A percentile compares a stretch with the other conserved stretches of the same genome.
Evolutionary conservation across 2,113 vertebrate species (phyloP).

Genomic region (Vulpes ferrilata): DNA sequence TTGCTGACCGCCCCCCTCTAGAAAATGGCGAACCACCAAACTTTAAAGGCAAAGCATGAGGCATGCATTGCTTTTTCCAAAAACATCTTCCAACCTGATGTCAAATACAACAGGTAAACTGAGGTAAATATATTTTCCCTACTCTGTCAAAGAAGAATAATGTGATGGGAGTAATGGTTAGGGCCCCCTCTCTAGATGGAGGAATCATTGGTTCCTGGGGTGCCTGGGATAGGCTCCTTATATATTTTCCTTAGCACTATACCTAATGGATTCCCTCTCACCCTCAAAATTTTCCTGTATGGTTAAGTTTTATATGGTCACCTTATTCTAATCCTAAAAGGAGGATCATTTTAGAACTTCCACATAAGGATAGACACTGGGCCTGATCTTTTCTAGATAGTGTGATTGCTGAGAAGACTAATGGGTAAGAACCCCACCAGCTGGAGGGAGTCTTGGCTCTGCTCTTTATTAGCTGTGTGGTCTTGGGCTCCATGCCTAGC

Average conservation of each 20-base stretch:
- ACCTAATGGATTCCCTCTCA: not conserved
- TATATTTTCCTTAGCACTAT: not conserved
- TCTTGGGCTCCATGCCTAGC: not conserved
- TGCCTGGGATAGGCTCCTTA: not conserved
- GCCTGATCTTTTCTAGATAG: not conserved
- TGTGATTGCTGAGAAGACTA: not conserved
- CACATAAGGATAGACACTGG: not conserved
- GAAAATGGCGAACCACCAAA: not conserved
- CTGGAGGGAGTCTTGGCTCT: not conserved
- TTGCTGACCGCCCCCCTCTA: not conserved
- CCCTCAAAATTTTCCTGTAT: not conserved
- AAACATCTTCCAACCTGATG: not conserved
- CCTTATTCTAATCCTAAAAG: not conserved
- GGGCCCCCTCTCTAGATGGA: not conserved
- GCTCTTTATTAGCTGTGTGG: not conserved
- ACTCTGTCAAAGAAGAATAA: not conserved
- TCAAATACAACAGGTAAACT: not conserved
- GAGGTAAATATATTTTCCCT: not conserved
- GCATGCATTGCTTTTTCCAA: not conserved
- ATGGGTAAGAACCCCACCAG: not conserved
- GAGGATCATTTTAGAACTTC: constrained; percentile 22
- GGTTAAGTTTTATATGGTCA: not conserved
- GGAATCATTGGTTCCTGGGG: not conserved
- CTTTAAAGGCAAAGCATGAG: not conserved
- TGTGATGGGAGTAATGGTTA: not conserved